phyloP scores from a whole-genome alignment of 2,888 invertebrate species.

The Scrobipalpa atriplicella region DNA sequence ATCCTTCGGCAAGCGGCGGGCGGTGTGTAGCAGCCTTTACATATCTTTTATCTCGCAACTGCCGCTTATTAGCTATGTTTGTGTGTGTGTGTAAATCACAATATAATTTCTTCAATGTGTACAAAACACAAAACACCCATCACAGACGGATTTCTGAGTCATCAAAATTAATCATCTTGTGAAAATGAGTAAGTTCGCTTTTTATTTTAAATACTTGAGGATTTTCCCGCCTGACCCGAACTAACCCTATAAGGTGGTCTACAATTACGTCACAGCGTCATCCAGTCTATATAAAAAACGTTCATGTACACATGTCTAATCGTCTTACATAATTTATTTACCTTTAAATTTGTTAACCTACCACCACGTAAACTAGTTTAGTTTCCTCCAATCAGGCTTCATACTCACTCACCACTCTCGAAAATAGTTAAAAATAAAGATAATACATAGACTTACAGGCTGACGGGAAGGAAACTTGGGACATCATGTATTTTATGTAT shows the following conservation, averaged over 20 bases:
- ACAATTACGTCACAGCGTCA: conserved; percentile 43
- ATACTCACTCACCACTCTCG: conserved; percentile 39
- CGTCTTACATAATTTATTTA: conserved; percentile 25
- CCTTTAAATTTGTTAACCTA: conserved; percentile 34
- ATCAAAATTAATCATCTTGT: too few species aligned
- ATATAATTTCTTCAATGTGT: too few species aligned
- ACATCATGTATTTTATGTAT: not conserved
- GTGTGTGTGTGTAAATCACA: too few species aligned
- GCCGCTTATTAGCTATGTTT: too few species aligned
- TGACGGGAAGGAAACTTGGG: not conserved
- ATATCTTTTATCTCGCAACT: too few species aligned
- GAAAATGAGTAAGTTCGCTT: too few species aligned
- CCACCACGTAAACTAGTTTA: conserved; percentile 36
- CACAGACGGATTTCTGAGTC: too few species aligned
- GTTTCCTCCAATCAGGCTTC: conserved; percentile 26
- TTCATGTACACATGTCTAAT: conserved; percentile 25
- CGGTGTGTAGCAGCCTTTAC: too few species aligned
- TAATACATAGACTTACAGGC: conserved; percentile 5
- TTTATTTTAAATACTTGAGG: too few species aligned
- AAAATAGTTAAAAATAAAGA: conserved; percentile 31
- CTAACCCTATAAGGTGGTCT: conserved; percentile 34
- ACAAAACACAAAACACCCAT: too few species aligned
- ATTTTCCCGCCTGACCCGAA: not conserved
- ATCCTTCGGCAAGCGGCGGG: too few species aligned
- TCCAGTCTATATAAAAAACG: conserved; percentile 50